Evolutionary conservation across 2,888 invertebrate genomes (phyloP).

Genomic region (Prenolepis imparis): DNA sequence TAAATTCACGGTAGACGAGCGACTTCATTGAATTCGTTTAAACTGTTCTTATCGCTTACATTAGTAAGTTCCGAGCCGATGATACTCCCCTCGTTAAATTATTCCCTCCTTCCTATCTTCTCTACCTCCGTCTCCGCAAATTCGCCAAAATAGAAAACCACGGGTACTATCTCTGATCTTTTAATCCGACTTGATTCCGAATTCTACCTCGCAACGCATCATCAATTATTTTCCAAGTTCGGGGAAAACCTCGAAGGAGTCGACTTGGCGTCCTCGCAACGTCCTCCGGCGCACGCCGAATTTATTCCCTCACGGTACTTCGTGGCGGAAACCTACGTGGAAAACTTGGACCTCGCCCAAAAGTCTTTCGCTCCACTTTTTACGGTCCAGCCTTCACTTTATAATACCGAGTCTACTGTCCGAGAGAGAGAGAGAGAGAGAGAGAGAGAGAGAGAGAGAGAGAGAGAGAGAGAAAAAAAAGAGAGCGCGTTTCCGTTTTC

Average conservation of each 20-base stretch:
- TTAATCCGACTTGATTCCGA: conserved; percentile 53
- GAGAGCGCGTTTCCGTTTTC: conserved; percentile 30
- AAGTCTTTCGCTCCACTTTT: conserved; percentile 55
- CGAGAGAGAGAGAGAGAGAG: not conserved
- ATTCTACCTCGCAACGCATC: conserved; percentile 53
- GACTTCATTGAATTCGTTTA: conserved; percentile 57
- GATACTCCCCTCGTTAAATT: conserved; percentile 54
- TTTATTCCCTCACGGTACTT: conserved; percentile 43
- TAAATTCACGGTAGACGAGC: conserved; percentile 53
- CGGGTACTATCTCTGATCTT: conserved; percentile 54
- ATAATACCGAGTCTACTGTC: conserved; percentile 52
- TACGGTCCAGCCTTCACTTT: conserved; percentile 52
- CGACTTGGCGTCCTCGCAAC: conserved; percentile 54
- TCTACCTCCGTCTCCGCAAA: conserved; percentile 34
- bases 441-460: not conserved
- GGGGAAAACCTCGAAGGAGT: conserved; percentile 50
- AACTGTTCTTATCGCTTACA: conserved; percentile 58
- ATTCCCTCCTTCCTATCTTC: conserved; percentile 41
- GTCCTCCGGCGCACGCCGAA: conserved; percentile 36
- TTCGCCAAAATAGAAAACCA: conserved; percentile 54
- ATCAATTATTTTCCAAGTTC: conserved; percentile 57
- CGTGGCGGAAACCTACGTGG: conserved; percentile 38
- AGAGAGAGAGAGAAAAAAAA: no score
- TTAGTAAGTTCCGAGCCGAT: conserved; percentile 53
- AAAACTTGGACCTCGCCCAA: conserved; percentile 48